Evolutionary conservation across 2,113 vertebrate species (phyloP).

Genomic region (Melierax canorus): DNA sequence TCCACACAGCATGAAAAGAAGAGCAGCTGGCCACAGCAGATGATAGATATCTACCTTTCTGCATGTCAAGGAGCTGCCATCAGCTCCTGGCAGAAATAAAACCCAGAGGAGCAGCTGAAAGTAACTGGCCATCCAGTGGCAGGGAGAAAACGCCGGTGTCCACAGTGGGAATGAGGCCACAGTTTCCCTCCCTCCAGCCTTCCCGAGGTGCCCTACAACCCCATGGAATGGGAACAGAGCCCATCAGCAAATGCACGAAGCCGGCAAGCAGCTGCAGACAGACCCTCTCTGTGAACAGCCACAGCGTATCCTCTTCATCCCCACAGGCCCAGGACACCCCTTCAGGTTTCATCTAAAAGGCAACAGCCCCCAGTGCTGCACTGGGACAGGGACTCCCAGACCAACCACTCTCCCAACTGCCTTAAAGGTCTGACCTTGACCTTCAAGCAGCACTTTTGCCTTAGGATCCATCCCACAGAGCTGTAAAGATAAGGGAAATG

Average conservation of each 20-base stretch:
- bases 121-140: neutral
- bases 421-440: neutral
- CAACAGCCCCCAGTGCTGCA: rapidly evolving
- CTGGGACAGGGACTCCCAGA: neutral
- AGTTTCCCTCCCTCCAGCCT: neutral
- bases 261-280: neutral
- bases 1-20: neutral
- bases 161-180: neutral
- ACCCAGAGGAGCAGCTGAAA: neutral
- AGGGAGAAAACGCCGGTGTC: neutral
- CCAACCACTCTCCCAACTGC: neutral
- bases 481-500: neutral
- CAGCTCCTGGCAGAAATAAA: constrained; percentile 26
- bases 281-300: neutral
- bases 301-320: neutral
- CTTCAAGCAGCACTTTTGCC: neutral
- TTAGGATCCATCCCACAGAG: neutral
- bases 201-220: neutral
- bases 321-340: neutral
- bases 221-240: neutral
- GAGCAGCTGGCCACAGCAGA: constrained; percentile 56
- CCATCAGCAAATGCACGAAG: neutral
- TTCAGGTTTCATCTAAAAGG: neutral
- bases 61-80: constrained; percentile 9
- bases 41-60: constrained; percentile 52